Percentiles rank a stretch among this genome's conserved stretches.
Conservation (phyloP, 64 coral and sea anemone genomes). For the Montipora capricornis region DNA sequence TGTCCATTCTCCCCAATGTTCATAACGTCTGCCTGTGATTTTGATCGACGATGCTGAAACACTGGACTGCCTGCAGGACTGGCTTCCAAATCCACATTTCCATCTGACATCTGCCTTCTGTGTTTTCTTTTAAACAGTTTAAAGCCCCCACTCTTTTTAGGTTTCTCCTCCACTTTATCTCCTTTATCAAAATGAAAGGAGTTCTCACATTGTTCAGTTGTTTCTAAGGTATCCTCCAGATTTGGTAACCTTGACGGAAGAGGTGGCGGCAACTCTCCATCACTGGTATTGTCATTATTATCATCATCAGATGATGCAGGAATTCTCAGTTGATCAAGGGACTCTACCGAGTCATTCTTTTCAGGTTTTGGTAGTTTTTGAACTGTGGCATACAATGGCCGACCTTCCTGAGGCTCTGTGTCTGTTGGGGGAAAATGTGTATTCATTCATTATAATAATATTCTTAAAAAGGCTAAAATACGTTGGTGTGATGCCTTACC, state of each 20-base stretch:
- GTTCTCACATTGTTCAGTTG: conserved; percentile 60
- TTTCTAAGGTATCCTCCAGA: conserved; percentile 64
- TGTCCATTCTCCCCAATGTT: conserved; percentile 19
- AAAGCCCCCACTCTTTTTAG: conserved; percentile 71
- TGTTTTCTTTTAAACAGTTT: conserved; percentile 86
- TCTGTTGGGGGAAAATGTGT: background rate
- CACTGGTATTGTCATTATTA: conserved; percentile 31
- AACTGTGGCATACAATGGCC: conserved; percentile 3
- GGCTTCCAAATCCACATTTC: conserved; percentile 33
- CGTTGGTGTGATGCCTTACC: no score
- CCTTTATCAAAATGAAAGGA: conserved; percentile 16
- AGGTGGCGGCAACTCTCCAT: conserved; percentile 73
- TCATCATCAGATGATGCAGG: conserved; percentile 44
- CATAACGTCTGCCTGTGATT: conserved; percentile 86
- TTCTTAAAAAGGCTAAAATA: no score
- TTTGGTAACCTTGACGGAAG: conserved; percentile 70
- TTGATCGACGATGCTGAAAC: conserved; percentile 61
- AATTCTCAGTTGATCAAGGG: conserved; percentile 48
- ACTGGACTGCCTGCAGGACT: background rate
- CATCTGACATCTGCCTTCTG: conserved; percentile 76
- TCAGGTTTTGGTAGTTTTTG: conserved; percentile 26
- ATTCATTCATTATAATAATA: no score
- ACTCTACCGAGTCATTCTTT: conserved; percentile 50
- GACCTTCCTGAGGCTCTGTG: background rate
- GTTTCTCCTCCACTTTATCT: conserved; percentile 58